These are phyloP conservation scores for Cinclus mexicanus DNA, from an alignment of 2,113 vertebrate genomes.

Conservation along the genomic window DNA sequence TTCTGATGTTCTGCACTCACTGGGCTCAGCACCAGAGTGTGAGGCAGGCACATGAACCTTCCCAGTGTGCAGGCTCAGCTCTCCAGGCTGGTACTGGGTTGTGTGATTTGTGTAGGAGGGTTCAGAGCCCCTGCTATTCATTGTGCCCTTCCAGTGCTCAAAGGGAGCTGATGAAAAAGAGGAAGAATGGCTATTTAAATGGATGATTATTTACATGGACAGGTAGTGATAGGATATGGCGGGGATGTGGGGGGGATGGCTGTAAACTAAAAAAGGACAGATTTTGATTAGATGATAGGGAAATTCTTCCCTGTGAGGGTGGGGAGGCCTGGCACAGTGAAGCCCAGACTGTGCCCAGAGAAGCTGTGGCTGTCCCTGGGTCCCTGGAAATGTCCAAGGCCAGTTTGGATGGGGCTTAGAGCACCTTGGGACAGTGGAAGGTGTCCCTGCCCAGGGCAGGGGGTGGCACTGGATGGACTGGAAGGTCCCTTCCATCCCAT, in stretches of 20 bases:
- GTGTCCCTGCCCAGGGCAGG: neutral
- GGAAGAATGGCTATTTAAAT: neutral
- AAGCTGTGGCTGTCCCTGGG: neutral
- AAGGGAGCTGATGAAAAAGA: neutral
- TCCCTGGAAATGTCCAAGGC: neutral
- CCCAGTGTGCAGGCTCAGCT: neutral
- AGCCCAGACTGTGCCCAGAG: neutral
- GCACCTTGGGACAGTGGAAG: accelerated
- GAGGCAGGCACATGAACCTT: neutral
- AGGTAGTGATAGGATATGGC: neutral
- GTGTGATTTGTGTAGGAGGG: neutral
- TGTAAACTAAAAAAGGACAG: neutral
- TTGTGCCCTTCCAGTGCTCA: neutral
- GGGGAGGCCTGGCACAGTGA: accelerated
- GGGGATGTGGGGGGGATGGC: too few relatives aligned
- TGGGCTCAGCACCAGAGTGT: neutral
- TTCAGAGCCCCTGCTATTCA: neutral
- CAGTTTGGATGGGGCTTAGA: accelerated
- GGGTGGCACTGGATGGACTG: accelerated
- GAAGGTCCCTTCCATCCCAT: neutral
- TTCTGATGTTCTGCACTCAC: neutral
- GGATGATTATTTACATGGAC: neutral
- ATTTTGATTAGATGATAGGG: neutral
- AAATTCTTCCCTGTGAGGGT: neutral
- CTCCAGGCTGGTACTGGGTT: neutral